Evolutionary conservation across 23 tunicate genomes (phyloP).

Genomic region (Corella eumyota): DNA sequence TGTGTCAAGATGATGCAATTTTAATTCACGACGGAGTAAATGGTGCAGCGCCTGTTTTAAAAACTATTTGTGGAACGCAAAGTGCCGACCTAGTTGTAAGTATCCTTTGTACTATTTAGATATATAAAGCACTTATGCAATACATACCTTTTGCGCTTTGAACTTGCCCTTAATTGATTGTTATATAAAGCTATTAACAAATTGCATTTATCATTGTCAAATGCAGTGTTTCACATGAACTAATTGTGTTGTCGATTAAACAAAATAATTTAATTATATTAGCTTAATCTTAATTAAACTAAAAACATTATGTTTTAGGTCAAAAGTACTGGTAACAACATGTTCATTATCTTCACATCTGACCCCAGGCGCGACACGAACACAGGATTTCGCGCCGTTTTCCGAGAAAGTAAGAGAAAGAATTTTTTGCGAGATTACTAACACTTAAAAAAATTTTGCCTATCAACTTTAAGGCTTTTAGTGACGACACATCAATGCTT

Average conservation of each 20-base stretch:
- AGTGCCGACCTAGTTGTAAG: constrained; percentile 18
- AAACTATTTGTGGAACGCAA: constrained; percentile 71
- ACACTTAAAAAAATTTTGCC: no score
- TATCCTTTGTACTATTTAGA: no score
- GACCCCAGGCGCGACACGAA: constrained; percentile 14
- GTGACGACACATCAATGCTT: background rate
- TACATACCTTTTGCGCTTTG: no score
- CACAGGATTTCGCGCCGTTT: constrained; percentile 65
- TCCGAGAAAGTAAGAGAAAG: constrained; percentile 38
- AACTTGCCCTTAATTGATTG: background rate
- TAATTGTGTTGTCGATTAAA: no score
- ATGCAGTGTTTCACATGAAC: no score
- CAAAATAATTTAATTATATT: background rate
- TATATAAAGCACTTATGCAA: no score
- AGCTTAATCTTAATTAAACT: background rate
- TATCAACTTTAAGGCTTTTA: no score
- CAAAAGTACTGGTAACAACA: constrained; percentile 29
- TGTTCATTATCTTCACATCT: constrained; percentile 80
- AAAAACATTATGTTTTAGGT: constrained; percentile 8
- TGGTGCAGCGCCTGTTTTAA: constrained; percentile 60
- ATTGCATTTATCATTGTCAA: no score
- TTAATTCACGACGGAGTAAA: constrained; percentile 75
- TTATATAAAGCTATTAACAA: no score
- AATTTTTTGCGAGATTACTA: no score
- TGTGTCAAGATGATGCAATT: constrained; percentile 92